Conservation (phyloP, 1,140 invertebrate species). For the Hycleus phaleratus region DNA sequence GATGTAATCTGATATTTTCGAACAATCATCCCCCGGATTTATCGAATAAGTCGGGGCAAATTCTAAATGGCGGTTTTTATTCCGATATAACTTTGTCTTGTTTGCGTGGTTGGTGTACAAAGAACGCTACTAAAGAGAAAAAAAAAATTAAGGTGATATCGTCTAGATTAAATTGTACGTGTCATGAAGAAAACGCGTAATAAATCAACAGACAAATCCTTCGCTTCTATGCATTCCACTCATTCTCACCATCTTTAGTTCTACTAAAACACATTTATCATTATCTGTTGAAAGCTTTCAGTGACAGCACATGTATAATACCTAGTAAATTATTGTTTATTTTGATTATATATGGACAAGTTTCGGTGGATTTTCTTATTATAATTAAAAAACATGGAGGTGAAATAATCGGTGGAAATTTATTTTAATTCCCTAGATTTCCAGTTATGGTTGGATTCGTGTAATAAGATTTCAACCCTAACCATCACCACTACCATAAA, state of each 20-base stretch:
- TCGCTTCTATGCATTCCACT: slow-evolving; percentile 11
- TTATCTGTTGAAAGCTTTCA: slow-evolving; percentile 1
- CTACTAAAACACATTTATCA: slow-evolving; percentile 7
- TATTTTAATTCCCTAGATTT: background rate
- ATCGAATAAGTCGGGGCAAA: background rate
- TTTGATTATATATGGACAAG: background rate
- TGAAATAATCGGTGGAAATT: background rate
- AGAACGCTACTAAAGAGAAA: background rate
- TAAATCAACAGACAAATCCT: slow-evolving; percentile 16
- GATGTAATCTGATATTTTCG: background rate
- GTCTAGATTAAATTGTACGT: slow-evolving; percentile 13
- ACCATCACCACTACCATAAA: too few relatives aligned
- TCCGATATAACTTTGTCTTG: background rate
- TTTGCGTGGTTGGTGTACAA: background rate
- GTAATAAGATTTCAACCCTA: too few relatives aligned
- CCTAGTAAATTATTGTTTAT: background rate
- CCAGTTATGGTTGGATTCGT: too few relatives aligned
- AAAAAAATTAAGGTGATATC: slow-evolving; percentile 3
- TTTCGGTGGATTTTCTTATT: background rate
- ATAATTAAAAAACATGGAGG: background rate
- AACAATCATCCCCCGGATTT: background rate
- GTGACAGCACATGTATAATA: slow-evolving; percentile 1
- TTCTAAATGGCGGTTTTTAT: background rate
- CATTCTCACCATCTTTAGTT: slow-evolving; percentile 12
- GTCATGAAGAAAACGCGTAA: slow-evolving; percentile 5